phyloP scores from a whole-genome alignment of 2,888 invertebrate species.

The Eristalinus sepulchralis region DNA sequence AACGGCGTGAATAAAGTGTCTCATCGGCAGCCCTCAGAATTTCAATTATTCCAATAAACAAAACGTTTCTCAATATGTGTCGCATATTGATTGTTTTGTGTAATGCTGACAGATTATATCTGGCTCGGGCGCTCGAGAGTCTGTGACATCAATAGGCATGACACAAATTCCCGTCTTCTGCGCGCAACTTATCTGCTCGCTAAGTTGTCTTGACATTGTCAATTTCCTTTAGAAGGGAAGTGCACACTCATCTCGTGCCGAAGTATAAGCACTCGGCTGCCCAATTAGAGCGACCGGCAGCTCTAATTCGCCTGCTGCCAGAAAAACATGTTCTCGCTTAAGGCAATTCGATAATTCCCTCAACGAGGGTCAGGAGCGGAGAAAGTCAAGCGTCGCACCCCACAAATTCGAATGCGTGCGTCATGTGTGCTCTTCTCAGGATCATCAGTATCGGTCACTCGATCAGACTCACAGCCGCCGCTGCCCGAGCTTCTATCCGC shows the following conservation, averaged over 20 bases:
- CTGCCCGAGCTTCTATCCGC: conserved; percentile 16
- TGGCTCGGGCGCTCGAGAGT: background rate
- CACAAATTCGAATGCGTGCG: conserved; percentile 9
- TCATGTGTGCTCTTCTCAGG: conserved; percentile 24
- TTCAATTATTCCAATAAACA: conserved; percentile 26
- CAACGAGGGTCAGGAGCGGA: background rate
- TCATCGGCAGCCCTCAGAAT: background rate
- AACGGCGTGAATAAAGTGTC: conserved; percentile 1
- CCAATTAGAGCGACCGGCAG: conserved; percentile 43
- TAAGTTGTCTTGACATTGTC: background rate
- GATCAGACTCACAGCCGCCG: conserved; percentile 16
- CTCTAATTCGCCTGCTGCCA: background rate
- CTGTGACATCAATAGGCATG: background rate
- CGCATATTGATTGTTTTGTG: conserved; percentile 31
- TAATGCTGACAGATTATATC: conserved; percentile 7
- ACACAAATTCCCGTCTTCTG: background rate
- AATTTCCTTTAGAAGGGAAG: conserved; percentile 2
- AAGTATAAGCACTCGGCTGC: conserved; percentile 23
- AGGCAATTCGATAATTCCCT: background rate
- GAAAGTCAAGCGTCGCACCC: background rate
- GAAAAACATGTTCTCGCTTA: background rate
- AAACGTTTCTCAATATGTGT: conserved; percentile 14
- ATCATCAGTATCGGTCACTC: conserved; percentile 21
- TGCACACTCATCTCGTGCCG: conserved; percentile 11
- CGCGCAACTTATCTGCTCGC: background rate